Evolutionary conservation across 2,888 invertebrate genomes (phyloP).

Genomic region (Dasypogon diadema): DNA sequence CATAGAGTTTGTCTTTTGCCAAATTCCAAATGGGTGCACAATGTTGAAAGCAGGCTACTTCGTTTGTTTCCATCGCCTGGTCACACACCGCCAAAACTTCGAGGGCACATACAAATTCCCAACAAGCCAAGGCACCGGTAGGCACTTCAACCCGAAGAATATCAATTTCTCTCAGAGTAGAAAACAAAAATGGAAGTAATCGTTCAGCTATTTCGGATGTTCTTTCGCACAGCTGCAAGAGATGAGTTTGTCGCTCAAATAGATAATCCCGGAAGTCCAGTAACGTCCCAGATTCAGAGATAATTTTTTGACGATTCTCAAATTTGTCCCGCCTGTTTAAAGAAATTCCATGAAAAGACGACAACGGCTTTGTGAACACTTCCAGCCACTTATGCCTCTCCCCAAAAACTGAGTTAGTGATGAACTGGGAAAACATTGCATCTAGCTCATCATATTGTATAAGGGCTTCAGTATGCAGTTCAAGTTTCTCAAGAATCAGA

Average conservation of each 20-base stretch:
- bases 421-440: slow-evolving; percentile 95
- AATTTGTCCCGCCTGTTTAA: slow-evolving; percentile 72
- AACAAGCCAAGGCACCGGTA: slow-evolving; percentile 88
- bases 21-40: slow-evolving; percentile 90
- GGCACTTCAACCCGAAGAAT: slow-evolving; percentile 83
- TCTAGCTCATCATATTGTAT: slow-evolving; percentile 98
- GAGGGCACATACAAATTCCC: slow-evolving; percentile 92
- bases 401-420: slow-evolving; percentile 91
- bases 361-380: slow-evolving; percentile 83
- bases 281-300: slow-evolving; percentile 73
- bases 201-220: slow-evolving; percentile 82
- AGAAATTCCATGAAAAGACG: slow-evolving; percentile 85
- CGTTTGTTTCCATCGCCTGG: slow-evolving; percentile 75
- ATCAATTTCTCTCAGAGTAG: slow-evolving; percentile 85
- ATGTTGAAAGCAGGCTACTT: slow-evolving; percentile 81
- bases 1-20: slow-evolving; percentile 82
- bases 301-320: slow-evolving; percentile 68
- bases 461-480: slow-evolving; percentile 91
- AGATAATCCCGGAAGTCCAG: slow-evolving; percentile 94
- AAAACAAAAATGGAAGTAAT: slow-evolving; percentile 90
- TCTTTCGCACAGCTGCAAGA: slow-evolving; percentile 71
- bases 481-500: slow-evolving; percentile 93
- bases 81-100: slow-evolving; percentile 90
- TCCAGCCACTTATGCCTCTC: slow-evolving; percentile 89
- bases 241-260: slow-evolving; percentile 91